Conservation (phyloP, 2,888 invertebrate genomes). For the Rhyacophila evoluta region DNA sequence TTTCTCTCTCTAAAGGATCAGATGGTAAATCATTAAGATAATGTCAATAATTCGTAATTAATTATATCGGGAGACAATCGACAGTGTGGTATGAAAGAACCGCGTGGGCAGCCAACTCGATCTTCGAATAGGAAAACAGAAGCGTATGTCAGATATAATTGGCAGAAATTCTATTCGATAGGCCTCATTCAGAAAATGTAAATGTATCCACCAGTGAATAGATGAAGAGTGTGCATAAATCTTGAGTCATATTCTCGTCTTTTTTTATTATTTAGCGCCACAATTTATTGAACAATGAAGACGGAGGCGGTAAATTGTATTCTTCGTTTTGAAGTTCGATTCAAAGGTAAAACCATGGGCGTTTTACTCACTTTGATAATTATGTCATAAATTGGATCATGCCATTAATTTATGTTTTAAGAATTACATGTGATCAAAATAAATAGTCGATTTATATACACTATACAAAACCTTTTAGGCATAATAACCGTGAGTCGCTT, state of each 20-base stretch:
- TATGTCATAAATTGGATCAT: no score
- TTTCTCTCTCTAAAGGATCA: slow-evolving; percentile 20
- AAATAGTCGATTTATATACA: no score
- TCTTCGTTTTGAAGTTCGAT: neutral
- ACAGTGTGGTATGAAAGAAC: slow-evolving; percentile 26
- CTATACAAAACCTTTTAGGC: no score
- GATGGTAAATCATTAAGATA: slow-evolving; percentile 52
- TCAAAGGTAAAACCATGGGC: neutral
- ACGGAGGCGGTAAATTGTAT: neutral
- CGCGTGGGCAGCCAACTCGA: slow-evolving; percentile 44
- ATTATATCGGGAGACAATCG: slow-evolving; percentile 45
- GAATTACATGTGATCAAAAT: no score
- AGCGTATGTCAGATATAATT: slow-evolving; percentile 48
- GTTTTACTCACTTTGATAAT: neutral
- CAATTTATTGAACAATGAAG: neutral
- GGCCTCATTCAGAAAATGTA: slow-evolving; percentile 7
- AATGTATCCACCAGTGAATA: slow-evolving; percentile 6
- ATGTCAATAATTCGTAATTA: slow-evolving; percentile 53
- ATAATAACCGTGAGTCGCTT: no score
- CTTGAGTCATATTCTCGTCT: neutral
- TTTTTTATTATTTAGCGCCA: slow-evolving; percentile 7
- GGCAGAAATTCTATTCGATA: slow-evolving; percentile 46
- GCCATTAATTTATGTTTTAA: no score
- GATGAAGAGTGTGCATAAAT: neutral
- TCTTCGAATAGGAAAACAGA: slow-evolving; percentile 31